Evolutionary conservation across 2,888 invertebrate genomes (phyloP), one percentile per base, ranked within the genome.

Genomic region (Eristalis intricaria): DNA sequence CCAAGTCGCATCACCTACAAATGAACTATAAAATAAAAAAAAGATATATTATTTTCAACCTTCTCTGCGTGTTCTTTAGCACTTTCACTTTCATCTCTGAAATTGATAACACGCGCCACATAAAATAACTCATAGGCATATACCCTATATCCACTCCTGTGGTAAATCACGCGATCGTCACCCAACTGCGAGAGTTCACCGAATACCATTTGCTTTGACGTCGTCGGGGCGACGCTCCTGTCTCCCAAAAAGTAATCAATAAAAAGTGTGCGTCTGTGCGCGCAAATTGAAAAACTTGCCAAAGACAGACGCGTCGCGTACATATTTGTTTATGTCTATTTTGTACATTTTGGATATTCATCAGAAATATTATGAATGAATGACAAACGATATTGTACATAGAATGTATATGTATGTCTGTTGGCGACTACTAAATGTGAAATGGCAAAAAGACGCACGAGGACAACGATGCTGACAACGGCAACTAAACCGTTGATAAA

Each of bases 101-200:
- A 86, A 83, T 86, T 83, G 83, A 86, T 83, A 83, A 78, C 83
- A 83, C 83, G 83, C 78, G 83, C 83, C 83, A 66, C 83, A 78
- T 83, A 75, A 82, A 86, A 82, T 74, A 68, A 43, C 32, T 32
- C 76, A 64, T 69, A 64, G 64, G 76, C 76, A 81, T 61, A 76
- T 61, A 76, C 64, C 70, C 69, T 40, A 70, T 75, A 19, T 56
- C 22, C 64, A 73, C 74, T 86, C 40, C 65, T 63, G 66, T 78
- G 65, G 83, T 78, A 86, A 86, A 83, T 83, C 86, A 86, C 78
- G 58, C 73, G 77, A 86, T 86, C 78, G 83, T 83, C 86, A 86
- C 38, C 83, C 66, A 64, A 75, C 65, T 69, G 63, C 43, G 56
- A 63, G 56, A 63, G 58, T 60, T 10, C 40, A 40, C 32, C 38